A percentile compares a stretch with the other conserved stretches of the same genome.
Evolutionary conservation across 1,140 invertebrate genomes (phyloP).

Genomic region (Streblospio benedicti): DNA sequence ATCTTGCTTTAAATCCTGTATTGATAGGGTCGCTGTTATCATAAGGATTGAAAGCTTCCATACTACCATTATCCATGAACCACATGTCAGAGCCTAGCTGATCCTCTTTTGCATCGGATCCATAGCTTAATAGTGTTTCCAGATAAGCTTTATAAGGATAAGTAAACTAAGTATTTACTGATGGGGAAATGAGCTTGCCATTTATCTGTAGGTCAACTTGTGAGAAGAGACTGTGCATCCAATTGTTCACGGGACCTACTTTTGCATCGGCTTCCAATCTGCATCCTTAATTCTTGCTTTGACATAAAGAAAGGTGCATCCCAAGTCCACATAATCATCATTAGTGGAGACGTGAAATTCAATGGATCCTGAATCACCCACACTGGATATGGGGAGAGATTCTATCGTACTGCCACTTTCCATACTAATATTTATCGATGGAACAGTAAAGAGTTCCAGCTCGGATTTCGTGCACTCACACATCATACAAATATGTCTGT

Average conservation of each 20-base stretch:
- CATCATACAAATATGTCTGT: neutral
- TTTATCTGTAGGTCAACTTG: slow-evolving; percentile 46
- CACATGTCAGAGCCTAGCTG: no score
- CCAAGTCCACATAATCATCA: neutral
- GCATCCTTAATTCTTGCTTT: slow-evolving; percentile 30
- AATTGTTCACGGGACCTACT: slow-evolving; percentile 38
- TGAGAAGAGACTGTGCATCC: slow-evolving; percentile 44
- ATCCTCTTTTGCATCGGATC: slow-evolving; percentile 30
- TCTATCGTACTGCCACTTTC: slow-evolving; percentile 24
- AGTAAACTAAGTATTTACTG: slow-evolving; percentile 46
- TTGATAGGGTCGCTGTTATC: no score
- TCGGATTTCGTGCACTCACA: slow-evolving; percentile 25
- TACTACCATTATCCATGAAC: no score
- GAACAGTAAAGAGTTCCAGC: slow-evolving; percentile 46
- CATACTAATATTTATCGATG: slow-evolving; percentile 44
- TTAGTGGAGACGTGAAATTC: neutral
- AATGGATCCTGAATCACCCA: neutral
- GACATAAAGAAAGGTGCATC: neutral
- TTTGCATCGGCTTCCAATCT: slow-evolving; percentile 13
- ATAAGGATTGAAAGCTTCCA: no score
- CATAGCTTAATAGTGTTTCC: slow-evolving; percentile 45
- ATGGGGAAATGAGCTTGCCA: slow-evolving; percentile 44
- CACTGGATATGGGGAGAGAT: neutral
- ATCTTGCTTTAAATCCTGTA: no score
- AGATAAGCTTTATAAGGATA: slow-evolving; percentile 47